Conservation (phyloP, 1,140 invertebrate species). For the Diachasma alloeum region DNA sequence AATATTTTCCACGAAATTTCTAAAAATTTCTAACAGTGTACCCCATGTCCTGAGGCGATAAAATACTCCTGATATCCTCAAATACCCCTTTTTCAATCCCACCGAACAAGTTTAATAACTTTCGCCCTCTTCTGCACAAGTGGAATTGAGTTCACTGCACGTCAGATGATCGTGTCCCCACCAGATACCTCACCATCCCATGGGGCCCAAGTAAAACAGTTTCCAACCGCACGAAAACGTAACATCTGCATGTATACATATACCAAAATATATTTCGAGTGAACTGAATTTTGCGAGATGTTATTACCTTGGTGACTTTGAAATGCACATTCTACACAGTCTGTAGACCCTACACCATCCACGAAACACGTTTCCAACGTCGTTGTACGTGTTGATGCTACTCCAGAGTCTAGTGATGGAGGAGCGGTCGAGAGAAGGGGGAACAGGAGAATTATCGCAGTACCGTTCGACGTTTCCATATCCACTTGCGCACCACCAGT, state of each 20-base stretch:
- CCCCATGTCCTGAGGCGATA: no score
- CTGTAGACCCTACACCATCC: neutral
- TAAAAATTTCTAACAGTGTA: no score
- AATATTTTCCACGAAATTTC: no score
- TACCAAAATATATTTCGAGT: constrained; percentile 5
- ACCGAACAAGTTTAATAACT: neutral
- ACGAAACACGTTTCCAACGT: constrained; percentile 20
- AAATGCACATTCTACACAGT: constrained; percentile 24
- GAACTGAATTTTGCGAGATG: constrained; percentile 5
- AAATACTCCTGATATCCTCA: no score
- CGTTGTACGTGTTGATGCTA: constrained; percentile 8
- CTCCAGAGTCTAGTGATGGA: neutral
- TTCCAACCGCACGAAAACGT: constrained; percentile 2
- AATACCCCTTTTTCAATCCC: no score
- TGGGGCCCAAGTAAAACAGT: neutral
- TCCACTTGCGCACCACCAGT: constrained; percentile 2
- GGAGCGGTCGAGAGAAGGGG: no score
- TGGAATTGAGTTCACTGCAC: neutral
- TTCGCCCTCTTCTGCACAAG: neutral
- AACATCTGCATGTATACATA: neutral
- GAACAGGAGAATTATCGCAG: constrained; percentile 28
- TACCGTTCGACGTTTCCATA: constrained; percentile 28
- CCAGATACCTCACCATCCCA: neutral
- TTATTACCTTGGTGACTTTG: constrained; percentile 30
- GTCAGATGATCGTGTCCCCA: neutral